phyloP scores from a whole-genome alignment of 2,888 invertebrate genomes.

The Drosophila mettleri region DNA sequence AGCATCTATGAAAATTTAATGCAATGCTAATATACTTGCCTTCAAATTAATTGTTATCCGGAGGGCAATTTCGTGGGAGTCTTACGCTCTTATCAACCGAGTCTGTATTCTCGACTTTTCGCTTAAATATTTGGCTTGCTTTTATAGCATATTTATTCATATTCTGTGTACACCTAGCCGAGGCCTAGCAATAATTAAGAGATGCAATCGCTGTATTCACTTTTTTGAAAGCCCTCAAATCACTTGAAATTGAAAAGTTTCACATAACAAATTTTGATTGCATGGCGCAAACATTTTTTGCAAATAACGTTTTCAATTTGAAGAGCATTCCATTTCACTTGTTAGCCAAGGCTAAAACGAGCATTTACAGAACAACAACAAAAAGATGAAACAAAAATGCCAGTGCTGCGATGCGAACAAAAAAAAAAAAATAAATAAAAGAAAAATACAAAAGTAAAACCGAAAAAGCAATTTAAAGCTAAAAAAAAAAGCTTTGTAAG shows the following conservation, averaged over 20 bases:
- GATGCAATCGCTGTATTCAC: neutral
- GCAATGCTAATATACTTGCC: neutral
- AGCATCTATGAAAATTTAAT: constrained; percentile 11
- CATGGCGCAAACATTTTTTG: constrained; percentile 7
- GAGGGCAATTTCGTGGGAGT: constrained; percentile 1
- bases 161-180: neutral
- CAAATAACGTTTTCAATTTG: constrained; percentile 12
- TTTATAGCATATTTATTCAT: neutral
- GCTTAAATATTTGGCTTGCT: neutral
- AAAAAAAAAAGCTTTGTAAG: constrained; percentile 5
- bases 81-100: neutral
- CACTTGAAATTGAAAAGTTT: constrained; percentile 10
- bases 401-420: neutral
- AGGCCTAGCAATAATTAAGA: constrained; percentile 4
- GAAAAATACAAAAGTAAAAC: neutral
- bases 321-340: constrained; percentile 10
- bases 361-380: constrained; percentile 3
- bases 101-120: too few species aligned
- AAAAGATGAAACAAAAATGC: neutral
- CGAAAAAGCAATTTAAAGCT: constrained; percentile 9
- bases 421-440: neutral
- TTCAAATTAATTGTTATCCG: neutral
- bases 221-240: constrained; percentile 5
- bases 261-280: constrained; percentile 3
- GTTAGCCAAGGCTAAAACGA: constrained; percentile 11